Percentiles rank a stretch among this genome's conserved stretches.
These are phyloP conservation scores for Ectobius pallidus DNA, from an alignment of 2,888 invertebrate genomes.

Conservation along the genomic window DNA sequence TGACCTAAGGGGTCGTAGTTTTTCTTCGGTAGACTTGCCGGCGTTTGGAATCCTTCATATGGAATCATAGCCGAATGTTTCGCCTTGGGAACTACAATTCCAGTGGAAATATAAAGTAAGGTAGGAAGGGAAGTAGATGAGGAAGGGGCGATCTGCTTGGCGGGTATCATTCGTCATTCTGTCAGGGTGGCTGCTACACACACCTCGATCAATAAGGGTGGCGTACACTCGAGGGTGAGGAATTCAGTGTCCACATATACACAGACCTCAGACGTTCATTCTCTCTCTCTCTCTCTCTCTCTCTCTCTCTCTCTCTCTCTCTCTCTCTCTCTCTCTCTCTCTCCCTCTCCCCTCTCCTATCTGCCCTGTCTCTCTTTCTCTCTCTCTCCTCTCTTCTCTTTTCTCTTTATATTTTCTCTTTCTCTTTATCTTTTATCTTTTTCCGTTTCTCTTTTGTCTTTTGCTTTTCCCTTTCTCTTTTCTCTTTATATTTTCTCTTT, in stretches of 20 bases:
- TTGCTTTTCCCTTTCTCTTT: too few relatives aligned
- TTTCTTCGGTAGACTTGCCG: too few relatives aligned
- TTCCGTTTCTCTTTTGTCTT: too few relatives aligned
- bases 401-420: too few relatives aligned
- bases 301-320: neutral
- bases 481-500: too few relatives aligned
- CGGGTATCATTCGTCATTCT: constrained; percentile 30
- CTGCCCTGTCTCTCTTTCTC: too few relatives aligned
- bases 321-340: neutral
- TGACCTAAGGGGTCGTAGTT: too few relatives aligned
- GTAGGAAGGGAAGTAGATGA: neutral
- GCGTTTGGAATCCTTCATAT: too few relatives aligned
- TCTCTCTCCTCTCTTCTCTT: too few relatives aligned
- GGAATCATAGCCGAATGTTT: too few relatives aligned
- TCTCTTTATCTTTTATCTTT: too few relatives aligned
- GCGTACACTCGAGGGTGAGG: constrained; percentile 5
- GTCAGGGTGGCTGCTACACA: constrained; percentile 28
- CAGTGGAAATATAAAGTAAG: neutral
- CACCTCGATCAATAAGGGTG: constrained; percentile 28
- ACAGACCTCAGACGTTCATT: neutral
- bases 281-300: neutral
- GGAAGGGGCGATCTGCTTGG: constrained; percentile 26
- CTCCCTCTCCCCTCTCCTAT: neutral
- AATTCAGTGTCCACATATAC: neutral
- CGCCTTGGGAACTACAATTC: too few relatives aligned